Percentiles rank a stretch among this genome's conserved stretches.
These are phyloP conservation scores for Plusia festucae DNA, from an alignment of 2,888 invertebrate species.

Conservation along the genomic window DNA sequence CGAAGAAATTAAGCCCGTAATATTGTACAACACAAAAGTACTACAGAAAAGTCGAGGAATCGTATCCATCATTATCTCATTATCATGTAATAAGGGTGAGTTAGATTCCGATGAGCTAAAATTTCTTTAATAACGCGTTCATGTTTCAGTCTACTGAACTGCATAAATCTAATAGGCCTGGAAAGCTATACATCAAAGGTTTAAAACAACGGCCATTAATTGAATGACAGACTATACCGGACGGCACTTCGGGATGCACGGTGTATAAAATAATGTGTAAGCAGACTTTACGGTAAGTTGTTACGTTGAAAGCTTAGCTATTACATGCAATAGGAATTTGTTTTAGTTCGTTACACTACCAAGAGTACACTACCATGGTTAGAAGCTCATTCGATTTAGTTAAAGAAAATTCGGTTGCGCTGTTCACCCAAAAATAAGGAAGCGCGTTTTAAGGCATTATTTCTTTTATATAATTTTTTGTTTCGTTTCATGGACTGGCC, in stretches of 20 bases:
- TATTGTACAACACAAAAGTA: too few species aligned
- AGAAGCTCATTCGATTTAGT: too few species aligned
- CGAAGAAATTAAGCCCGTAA: too few species aligned
- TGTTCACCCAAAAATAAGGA: too few species aligned
- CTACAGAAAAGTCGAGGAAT: neutral
- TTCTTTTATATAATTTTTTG: too few species aligned
- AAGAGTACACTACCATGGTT: too few species aligned
- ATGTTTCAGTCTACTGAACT: conserved; percentile 17
- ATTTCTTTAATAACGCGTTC: conserved; percentile 5
- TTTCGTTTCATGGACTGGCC: too few species aligned
- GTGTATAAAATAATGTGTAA: conserved; percentile 41
- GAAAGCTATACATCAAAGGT: neutral
- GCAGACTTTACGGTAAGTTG: conserved; percentile 41
- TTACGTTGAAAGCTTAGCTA: conserved; percentile 50
- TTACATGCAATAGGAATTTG: conserved; percentile 53
- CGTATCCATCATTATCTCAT: neutral
- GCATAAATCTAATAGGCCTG: conserved; percentile 14
- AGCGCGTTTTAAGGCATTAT: too few species aligned
- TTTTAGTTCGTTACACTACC: conserved; percentile 39
- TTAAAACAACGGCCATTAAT: conserved; percentile 25
- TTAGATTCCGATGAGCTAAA: neutral
- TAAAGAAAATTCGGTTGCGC: too few species aligned
- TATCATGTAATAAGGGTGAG: neutral
- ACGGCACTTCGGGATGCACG: conserved; percentile 12
- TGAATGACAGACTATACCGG: conserved; percentile 18